These are phyloP conservation scores for Brienomyrus longianalis DNA, from an alignment of 2,113 vertebrate genomes.

Conservation along the genomic window DNA sequence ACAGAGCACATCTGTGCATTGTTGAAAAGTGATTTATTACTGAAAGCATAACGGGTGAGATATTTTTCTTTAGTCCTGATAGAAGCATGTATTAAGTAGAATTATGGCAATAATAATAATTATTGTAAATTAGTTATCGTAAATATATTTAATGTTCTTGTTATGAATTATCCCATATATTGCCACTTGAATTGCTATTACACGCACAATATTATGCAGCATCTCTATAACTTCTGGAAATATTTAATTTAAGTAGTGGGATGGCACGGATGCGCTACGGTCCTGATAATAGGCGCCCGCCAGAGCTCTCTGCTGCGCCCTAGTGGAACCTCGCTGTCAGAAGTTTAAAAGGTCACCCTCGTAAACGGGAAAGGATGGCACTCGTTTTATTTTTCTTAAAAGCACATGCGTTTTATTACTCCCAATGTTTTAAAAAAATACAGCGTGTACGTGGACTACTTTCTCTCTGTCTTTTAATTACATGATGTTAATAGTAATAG, in stretches of 20 bases:
- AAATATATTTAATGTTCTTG: background rate
- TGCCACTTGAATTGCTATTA: background rate
- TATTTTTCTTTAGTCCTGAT: background rate
- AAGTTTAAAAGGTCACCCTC: background rate
- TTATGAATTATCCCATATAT: background rate
- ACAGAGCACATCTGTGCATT: background rate
- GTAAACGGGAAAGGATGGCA: background rate
- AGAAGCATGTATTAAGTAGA: background rate
- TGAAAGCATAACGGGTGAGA: background rate
- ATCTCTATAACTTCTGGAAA: background rate
- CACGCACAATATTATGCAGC: background rate
- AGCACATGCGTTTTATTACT: background rate
- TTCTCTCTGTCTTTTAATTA: background rate
- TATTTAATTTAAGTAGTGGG: background rate
- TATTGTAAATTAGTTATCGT: background rate
- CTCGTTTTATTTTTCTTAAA: background rate
- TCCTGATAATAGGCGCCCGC: background rate
- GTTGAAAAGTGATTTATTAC: background rate
- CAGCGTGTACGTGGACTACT: background rate
- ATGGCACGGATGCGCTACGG: background rate
- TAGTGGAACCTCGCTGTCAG: background rate
- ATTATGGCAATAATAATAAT: background rate
- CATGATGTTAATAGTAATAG: background rate
- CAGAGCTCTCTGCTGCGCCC: slow-evolving; percentile 17
- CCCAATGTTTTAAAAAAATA: background rate